A percentile compares a stretch with the other conserved stretches of the same genome.
phyloP scores from a whole-genome alignment of 2,113 vertebrate species.

The Electrona antarctica region DNA sequence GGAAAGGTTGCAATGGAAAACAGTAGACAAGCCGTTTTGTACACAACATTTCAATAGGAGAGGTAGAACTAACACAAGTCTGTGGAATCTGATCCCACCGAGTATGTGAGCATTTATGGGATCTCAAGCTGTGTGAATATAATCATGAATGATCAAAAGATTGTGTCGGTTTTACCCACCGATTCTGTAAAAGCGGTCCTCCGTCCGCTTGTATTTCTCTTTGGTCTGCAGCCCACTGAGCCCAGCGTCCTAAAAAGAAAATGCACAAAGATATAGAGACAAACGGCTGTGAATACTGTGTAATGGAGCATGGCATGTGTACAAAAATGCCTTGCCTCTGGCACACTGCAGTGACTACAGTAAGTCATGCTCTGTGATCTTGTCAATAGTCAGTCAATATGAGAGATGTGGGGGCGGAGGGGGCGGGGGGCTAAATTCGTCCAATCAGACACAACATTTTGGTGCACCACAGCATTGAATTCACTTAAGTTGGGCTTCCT shows the following conservation, averaged over 20 bases:
- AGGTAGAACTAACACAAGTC: not conserved
- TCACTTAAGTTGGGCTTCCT: conserved; percentile 14
- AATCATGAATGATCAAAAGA: not conserved
- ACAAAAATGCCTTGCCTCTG: conserved; percentile 34
- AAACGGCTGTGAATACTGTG: not conserved
- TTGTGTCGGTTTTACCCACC: conserved; percentile 74
- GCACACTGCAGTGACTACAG: conserved; percentile 26
- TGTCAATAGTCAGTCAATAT: conserved; percentile 62
- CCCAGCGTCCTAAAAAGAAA: conserved; percentile 67
- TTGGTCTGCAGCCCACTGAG: conserved; percentile 84
- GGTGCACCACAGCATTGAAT: conserved; percentile 42
- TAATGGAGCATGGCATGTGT: not conserved
- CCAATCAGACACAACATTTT: conserved; percentile 41
- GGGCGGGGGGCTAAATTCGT: conserved; percentile 29
- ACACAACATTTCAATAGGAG: not conserved
- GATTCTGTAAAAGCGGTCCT: conserved; percentile 94
- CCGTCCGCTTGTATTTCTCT: conserved; percentile 88
- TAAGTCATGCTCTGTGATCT: conserved; percentile 39
- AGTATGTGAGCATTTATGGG: not conserved
- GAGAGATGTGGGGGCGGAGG: not conserved
- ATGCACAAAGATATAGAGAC: conserved; percentile 14
- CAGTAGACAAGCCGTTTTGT: conserved; percentile 4
- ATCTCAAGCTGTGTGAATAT: not conserved
- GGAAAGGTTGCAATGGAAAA: not conserved
- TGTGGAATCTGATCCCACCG: conserved; percentile 17